Evolutionary conservation across 1,140 invertebrate genomes (phyloP).

Genomic region (Saccostrea glomerata): DNA sequence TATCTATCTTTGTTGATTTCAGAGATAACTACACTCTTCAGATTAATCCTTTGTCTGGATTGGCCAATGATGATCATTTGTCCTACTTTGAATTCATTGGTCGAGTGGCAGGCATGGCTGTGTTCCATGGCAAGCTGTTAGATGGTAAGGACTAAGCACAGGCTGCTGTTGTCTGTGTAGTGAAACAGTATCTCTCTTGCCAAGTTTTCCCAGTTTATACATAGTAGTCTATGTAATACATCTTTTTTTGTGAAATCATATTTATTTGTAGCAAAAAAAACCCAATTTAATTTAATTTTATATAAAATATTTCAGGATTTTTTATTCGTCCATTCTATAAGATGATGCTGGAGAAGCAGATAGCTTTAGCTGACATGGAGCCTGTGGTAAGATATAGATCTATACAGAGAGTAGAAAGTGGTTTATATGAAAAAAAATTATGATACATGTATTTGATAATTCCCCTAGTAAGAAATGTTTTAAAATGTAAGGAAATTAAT

Average conservation of each 20-base stretch:
- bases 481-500: no score
- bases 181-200: no score
- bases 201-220: no score
- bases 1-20: conserved; percentile 45
- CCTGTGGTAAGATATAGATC: conserved; percentile 83
- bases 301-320: conserved; percentile 85
- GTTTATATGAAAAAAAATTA: background rate
- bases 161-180: no score
- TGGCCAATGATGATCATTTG: conserved; percentile 98
- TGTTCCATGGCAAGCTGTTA: conserved; percentile 98
- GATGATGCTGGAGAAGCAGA: conserved; percentile 98
- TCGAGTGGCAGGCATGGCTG: conserved; percentile 97
- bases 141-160: conserved; percentile 84
- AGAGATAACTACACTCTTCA: conserved; percentile 99
- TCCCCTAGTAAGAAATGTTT: no score
- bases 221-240: no score
- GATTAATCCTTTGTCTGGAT: conserved; percentile 97
- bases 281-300: no score
- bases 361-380: conserved; percentile 98
- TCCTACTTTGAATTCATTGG: conserved; percentile 99
- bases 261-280: no score
- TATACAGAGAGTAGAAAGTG: background rate
- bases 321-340: conserved; percentile 99
- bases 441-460: no score
- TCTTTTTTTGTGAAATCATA: no score